Percentiles rank a stretch among this genome's conserved stretches.
These are phyloP conservation scores for Zaprionus ornatus DNA, from an alignment of 1,140 invertebrate species.

Conservation along the genomic window DNA sequence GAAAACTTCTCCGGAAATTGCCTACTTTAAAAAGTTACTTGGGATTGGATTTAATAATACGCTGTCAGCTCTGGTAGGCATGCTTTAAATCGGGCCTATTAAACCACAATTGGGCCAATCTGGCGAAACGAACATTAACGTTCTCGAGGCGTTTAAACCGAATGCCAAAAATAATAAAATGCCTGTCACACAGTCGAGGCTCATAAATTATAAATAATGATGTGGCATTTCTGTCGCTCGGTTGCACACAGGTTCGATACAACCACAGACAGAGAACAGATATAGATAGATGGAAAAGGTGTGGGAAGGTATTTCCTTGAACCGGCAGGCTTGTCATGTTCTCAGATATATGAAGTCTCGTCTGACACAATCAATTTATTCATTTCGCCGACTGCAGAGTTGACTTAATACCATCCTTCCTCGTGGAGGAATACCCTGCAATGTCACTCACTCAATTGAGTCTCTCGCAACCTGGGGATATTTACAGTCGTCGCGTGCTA, in stretches of 20 bases:
- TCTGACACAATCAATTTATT: constrained; percentile 7
- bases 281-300: constrained; percentile 1
- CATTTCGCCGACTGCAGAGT: constrained; percentile 4
- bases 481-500: constrained; percentile 19
- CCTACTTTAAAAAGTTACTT: not conserved
- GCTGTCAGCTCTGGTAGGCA: not conserved
- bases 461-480: constrained; percentile 1
- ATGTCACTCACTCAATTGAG: not conserved
- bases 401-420: not conserved
- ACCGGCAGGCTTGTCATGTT: constrained; percentile 5
- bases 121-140: not conserved
- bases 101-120: not conserved
- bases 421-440: constrained; percentile 4
- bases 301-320: constrained; percentile 3
- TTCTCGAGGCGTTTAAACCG: constrained; percentile 14
- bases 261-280: not conserved
- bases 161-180: constrained; percentile 26
- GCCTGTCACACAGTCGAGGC: constrained; percentile 42
- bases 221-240: constrained; percentile 24
- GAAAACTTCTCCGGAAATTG: constrained; percentile 6
- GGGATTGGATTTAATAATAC: not conserved
- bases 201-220: constrained; percentile 55
- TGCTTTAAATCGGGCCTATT: not conserved
- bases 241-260: not conserved
- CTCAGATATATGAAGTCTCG: not conserved